phyloP scores from a whole-genome alignment of 1,140 invertebrate species.

The Riptortus pedestris region DNA sequence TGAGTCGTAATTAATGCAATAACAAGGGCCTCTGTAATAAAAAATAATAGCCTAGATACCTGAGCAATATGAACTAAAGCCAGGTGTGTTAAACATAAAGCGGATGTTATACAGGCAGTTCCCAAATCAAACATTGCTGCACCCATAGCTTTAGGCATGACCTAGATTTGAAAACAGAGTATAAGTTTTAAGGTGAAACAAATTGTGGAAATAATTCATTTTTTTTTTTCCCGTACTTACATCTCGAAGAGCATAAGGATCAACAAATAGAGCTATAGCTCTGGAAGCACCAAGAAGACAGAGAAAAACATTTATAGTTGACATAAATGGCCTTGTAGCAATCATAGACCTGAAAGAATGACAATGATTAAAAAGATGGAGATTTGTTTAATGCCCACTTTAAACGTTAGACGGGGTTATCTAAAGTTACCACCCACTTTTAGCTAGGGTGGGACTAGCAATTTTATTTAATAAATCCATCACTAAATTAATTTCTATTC shows the following conservation, averaged over 20 bases:
- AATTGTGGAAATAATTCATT: not conserved
- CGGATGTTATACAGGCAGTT: conserved; percentile 49
- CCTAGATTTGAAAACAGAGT: conserved; percentile 35
- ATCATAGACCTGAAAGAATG: conserved; percentile 43
- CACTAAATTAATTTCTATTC: not conserved
- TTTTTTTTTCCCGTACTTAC: conserved; percentile 34
- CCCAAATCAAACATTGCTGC: conserved; percentile 49
- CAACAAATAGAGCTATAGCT: conserved; percentile 45
- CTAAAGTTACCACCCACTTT: too few relatives aligned
- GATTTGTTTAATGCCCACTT: not conserved
- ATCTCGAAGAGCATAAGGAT: conserved; percentile 49
- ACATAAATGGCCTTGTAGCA: conserved; percentile 47
- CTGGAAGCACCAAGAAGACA: conserved; percentile 47
- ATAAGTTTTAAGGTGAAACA: not conserved
- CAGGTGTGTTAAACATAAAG: conserved; percentile 49
- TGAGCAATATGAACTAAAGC: conserved; percentile 49
- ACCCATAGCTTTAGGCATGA: conserved; percentile 45
- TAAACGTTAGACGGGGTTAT: too few relatives aligned
- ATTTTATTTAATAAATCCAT: not conserved
- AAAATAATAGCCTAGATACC: too few relatives aligned
- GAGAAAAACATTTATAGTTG: conserved; percentile 51
- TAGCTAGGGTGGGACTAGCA: too few relatives aligned
- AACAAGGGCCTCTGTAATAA: too few relatives aligned
- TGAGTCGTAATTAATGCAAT: too few relatives aligned
- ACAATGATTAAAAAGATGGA: conserved; percentile 12